A percentile compares a stretch with the other conserved stretches of the same genome.
phyloP scores from a whole-genome alignment of 2,113 vertebrate genomes.

The Dolichallabes microphthalmus region DNA sequence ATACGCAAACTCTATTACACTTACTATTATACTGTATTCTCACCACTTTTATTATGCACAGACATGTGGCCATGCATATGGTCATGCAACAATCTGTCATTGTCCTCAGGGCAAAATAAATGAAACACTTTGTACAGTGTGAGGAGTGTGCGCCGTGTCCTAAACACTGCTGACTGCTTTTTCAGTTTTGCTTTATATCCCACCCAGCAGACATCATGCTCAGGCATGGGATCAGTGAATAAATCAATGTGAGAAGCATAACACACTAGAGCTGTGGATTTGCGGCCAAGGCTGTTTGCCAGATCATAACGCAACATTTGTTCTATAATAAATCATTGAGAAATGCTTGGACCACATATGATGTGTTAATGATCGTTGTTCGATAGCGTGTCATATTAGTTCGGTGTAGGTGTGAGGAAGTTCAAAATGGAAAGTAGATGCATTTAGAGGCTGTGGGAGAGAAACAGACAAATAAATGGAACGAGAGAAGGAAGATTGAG shows the following conservation, averaged over 20 bases:
- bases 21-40: not conserved
- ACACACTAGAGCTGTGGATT: constrained; percentile 16
- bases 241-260: constrained; percentile 35
- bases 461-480: not conserved
- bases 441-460: not conserved
- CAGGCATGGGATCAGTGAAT: constrained; percentile 28
- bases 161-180: constrained; percentile 30
- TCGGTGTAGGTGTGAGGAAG: constrained; percentile 3
- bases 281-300: constrained; percentile 31
- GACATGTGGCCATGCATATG: constrained; percentile 12
- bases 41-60: not conserved
- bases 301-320: constrained; percentile 31
- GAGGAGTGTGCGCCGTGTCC: not conserved
- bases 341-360: constrained; percentile 14
- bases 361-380: constrained; percentile 36
- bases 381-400: constrained; percentile 1
- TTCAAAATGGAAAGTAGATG: constrained; percentile 4
- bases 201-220: constrained; percentile 20
- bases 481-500: not conserved
- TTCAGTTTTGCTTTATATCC: constrained; percentile 20
- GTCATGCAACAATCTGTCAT: constrained; percentile 1
- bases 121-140: constrained; percentile 4
- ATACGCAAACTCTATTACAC: not conserved
- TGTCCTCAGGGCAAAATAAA: not conserved
- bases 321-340: constrained; percentile 33